Percentiles rank a stretch among this genome's conserved stretches.
These are phyloP conservation scores for Scomber scombrus DNA, from an alignment of 2,113 vertebrate species.

Conservation along the genomic window DNA sequence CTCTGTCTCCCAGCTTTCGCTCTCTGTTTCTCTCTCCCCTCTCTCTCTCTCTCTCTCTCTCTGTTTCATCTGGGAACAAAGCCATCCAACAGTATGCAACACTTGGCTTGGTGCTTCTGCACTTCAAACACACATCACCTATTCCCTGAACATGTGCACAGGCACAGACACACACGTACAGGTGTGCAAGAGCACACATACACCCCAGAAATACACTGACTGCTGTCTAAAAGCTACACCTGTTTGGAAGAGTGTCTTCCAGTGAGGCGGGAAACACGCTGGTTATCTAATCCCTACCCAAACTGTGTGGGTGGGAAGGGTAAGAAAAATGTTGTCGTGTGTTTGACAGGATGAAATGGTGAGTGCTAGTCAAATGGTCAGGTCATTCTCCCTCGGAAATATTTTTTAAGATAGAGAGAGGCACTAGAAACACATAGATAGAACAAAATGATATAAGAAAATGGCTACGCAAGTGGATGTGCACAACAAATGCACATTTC, in stretches of 20 bases:
- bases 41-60: conserved; percentile 44
- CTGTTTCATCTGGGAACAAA: conserved; percentile 79
- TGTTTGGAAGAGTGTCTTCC: conserved; percentile 32
- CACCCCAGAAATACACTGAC: conserved; percentile 25
- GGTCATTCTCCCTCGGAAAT: conserved; percentile 40
- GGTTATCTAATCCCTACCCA: conserved; percentile 38
- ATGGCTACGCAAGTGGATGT: neutral
- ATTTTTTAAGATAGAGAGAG: conserved; percentile 25
- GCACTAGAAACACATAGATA: neutral
- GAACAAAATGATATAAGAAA: conserved; percentile 12
- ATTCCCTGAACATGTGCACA: conserved; percentile 60
- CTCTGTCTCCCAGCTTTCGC: conserved; percentile 39
- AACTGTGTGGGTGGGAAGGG: conserved; percentile 37
- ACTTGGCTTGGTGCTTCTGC: conserved; percentile 60
- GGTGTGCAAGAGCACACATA: conserved; percentile 9
- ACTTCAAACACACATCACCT: conserved; percentile 71
- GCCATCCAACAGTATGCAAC: conserved; percentile 68
- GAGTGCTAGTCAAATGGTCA: conserved; percentile 45
- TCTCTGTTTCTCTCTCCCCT: conserved; percentile 28
- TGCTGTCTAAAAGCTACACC: conserved; percentile 49
- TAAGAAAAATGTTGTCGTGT: conserved; percentile 35
- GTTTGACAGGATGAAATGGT: conserved; percentile 42
- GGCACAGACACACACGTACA: conserved; percentile 41
- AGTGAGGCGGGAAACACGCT: conserved; percentile 22
- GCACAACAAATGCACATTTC: conserved; percentile 9